Evolutionary conservation across 2,797 vertebrate genomes (phyloP).

Genomic region (Sebastes iracundus): DNA sequence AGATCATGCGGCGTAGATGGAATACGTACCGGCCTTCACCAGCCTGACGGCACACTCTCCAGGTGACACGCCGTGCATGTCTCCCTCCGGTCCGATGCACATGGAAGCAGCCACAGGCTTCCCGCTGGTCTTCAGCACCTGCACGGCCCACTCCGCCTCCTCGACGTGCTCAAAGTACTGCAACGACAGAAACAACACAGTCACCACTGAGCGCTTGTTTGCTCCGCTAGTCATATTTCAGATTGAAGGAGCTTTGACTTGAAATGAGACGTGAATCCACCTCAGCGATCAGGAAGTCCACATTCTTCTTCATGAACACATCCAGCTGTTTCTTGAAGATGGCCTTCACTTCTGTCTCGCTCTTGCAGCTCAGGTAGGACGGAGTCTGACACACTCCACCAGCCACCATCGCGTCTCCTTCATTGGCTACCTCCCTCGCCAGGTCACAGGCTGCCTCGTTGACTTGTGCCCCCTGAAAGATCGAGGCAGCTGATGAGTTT

Average conservation of each 20-base stretch:
- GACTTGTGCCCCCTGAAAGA: conserved; percentile 82
- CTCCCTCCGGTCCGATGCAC: conserved; percentile 89
- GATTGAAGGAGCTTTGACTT: not conserved
- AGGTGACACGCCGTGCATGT: conserved; percentile 81
- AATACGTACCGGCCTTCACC: conserved; percentile 86
- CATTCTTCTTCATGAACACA: conserved; percentile 88
- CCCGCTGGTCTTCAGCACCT: conserved; percentile 87
- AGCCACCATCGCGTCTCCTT: conserved; percentile 89
- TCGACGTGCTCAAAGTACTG: conserved; percentile 95
- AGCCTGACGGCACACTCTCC: conserved; percentile 86
- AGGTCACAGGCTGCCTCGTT: conserved; percentile 93
- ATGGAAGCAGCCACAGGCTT: conserved; percentile 87
- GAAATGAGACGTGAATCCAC: conserved; percentile 61
- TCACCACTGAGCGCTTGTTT: not conserved
- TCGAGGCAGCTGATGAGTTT: not conserved
- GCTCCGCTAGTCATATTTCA: not conserved
- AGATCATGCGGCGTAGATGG: not conserved
- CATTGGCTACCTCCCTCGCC: conserved; percentile 87
- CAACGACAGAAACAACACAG: conserved; percentile 8
- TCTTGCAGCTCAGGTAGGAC: conserved; percentile 91
- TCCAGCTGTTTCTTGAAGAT: conserved; percentile 88
- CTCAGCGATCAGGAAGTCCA: conserved; percentile 93
- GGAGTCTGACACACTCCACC: conserved; percentile 92
- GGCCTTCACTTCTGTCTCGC: conserved; percentile 87
- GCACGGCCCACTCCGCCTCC: conserved; percentile 92